Evolutionary conservation across 2,888 invertebrate species (phyloP).

Genomic region (Lithosia quadra): DNA sequence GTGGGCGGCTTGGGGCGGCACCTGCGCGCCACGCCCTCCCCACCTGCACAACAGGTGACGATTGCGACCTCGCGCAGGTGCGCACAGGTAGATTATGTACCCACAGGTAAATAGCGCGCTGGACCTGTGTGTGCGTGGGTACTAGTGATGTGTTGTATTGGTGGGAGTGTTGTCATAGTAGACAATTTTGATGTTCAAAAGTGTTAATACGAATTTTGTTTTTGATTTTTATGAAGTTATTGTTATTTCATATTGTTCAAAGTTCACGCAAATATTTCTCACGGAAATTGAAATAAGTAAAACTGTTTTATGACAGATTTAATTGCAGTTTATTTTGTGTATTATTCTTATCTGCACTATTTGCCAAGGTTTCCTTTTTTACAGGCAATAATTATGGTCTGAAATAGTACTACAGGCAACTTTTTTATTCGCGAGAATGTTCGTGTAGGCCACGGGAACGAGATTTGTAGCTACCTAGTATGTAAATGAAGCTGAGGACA

Average conservation of each 20-base stretch:
- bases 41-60: conserved; percentile 54
- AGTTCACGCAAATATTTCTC: neutral
- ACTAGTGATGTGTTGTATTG: neutral
- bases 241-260: too few species aligned
- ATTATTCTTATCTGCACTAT: too few species aligned
- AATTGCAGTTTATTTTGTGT: too few species aligned
- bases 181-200: neutral
- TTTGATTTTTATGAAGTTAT: too few species aligned
- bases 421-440: too few species aligned
- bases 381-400: too few species aligned
- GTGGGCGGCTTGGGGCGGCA: conserved; percentile 63
- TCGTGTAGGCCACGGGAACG: too few species aligned
- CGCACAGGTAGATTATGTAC: conserved; percentile 4
- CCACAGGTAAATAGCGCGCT: neutral
- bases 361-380: too few species aligned
- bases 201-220: neutral
- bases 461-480: too few species aligned
- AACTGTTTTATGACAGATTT: too few species aligned
- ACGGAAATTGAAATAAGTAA: neutral
- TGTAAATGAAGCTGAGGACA: too few species aligned
- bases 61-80: conserved; percentile 24
- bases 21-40: conserved; percentile 59
- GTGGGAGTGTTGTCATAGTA: neutral
- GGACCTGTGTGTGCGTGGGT: neutral
- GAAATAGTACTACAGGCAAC: too few species aligned